Percentiles rank a stretch among this genome's conserved stretches.
Evolutionary conservation across 2,113 vertebrate genomes (phyloP).

Genomic region (Calyptommatus sinebrachiatus): DNA sequence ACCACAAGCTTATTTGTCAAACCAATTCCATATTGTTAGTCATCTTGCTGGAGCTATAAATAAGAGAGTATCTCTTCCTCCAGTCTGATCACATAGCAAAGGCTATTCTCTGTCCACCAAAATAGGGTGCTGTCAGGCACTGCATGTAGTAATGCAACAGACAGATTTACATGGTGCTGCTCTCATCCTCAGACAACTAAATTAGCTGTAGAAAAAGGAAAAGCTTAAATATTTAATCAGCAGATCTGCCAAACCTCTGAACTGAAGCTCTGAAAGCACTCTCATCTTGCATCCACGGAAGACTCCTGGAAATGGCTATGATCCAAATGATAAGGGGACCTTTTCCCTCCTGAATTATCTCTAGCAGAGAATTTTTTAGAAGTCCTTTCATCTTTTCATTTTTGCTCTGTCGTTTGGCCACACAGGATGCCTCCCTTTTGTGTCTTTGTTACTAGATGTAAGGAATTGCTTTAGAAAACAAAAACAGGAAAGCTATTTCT

Average conservation of each 20-base stretch:
- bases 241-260: constrained; percentile 46
- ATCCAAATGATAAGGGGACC: constrained; percentile 59
- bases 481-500: constrained; percentile 59
- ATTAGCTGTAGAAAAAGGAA: constrained; percentile 42
- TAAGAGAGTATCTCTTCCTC: neutral
- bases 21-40: neutral
- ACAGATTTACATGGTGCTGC: constrained; percentile 1
- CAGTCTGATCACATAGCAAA: neutral
- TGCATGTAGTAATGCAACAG: neutral
- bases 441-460: constrained; percentile 57
- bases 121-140: neutral
- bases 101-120: constrained; percentile 17
- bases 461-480: constrained; percentile 26
- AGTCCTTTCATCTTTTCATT: constrained; percentile 69
- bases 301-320: constrained; percentile 50
- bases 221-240: constrained; percentile 72
- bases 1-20: neutral
- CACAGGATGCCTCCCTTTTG: constrained; percentile 55
- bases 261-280: constrained; percentile 51
- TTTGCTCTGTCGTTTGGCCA: constrained; percentile 64
- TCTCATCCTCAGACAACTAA: constrained; percentile 29
- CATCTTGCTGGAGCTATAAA: neutral
- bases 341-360: constrained; percentile 50
- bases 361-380: constrained; percentile 67
- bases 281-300: constrained; percentile 50